Evolutionary conservation across 2,113 vertebrate genomes (phyloP), one percentile per base, ranked within the genome.

Genomic region (Talpa occidentalis): DNA sequence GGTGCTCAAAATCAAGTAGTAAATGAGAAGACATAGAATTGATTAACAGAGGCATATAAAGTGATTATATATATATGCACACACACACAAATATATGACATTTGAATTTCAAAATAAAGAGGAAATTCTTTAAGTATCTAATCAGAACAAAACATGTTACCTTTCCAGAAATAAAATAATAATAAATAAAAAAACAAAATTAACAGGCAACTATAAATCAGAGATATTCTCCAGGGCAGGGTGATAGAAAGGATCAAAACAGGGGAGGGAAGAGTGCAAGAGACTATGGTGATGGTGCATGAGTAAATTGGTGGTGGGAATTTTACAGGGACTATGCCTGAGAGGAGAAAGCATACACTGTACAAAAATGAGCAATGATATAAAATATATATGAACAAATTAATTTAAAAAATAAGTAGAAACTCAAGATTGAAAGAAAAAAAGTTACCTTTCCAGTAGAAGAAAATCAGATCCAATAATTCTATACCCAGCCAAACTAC

Each of bases 101-200:
- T 70, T 44, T 77, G 52, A 80, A 83, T 84, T 93, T 84, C 59
- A 90, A 77, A 86, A n/a, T 14, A 37, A 37, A 79, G 56, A 67
- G 73, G 80, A 85, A 88, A 66, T 40, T 56, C 32, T 35, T 1
- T 28, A 80, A 54, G n/a, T 4, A n/a, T 72, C 47, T 70, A 60
- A 40, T 24, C 60, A n/a, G 37, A 76, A 80, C 62, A 59, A 73
- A 86, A 52, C 26, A 28, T 32, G 2, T 59, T 72, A n/a, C 26
- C 49, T 74, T 82, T 52, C 49, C 49, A 52, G 49, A 17, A 52
- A 52, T 10, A 49, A 49, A 49, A 49, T 49, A 44, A 44, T 49
- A 49, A 10, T 49, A 17, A 52, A 52, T 52, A 52, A 17, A 52
- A 52, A 52, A 16, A 4, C 49, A 52, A 52, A 52, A 49, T 49